These are phyloP conservation scores for Ctena decussata DNA, from an alignment of 2,888 invertebrate genomes.

Conservation along the genomic window DNA sequence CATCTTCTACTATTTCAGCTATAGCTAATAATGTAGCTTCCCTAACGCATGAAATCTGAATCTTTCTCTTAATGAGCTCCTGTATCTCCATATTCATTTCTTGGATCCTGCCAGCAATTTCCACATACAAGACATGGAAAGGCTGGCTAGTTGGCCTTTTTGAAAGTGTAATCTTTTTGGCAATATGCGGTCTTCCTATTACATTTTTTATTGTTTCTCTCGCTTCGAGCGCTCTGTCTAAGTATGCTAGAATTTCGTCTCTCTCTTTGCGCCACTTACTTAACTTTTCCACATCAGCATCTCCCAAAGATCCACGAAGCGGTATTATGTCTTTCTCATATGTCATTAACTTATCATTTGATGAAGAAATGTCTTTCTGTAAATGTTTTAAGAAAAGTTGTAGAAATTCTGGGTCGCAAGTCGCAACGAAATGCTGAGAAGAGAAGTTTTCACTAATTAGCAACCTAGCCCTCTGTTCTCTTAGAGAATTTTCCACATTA, in stretches of 20 bases:
- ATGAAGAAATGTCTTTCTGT: conserved; percentile 71
- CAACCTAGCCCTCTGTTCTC: conserved; percentile 68
- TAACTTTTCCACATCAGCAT: conserved; percentile 48
- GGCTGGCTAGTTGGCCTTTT: conserved; percentile 48
- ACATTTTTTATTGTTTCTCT: conserved; percentile 79
- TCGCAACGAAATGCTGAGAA: conserved; percentile 64
- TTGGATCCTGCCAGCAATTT: conserved; percentile 66
- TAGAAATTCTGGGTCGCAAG: conserved; percentile 70
- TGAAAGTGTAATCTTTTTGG: conserved; percentile 51
- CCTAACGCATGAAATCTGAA: conserved; percentile 79
- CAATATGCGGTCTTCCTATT: conserved; percentile 60
- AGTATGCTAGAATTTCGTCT: conserved; percentile 62
- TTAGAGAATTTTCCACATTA: conserved; percentile 69
- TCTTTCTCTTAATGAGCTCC: conserved; percentile 72
- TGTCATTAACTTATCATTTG: conserved; percentile 66
- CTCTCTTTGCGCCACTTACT: conserved; percentile 59
- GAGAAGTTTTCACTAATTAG: conserved; percentile 67
- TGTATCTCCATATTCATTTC: conserved; percentile 72
- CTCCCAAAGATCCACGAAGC: conserved; percentile 50
- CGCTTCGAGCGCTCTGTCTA: conserved; percentile 66
- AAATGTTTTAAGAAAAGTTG: conserved; percentile 69
- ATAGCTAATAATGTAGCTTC: conserved; percentile 77
- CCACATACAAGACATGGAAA: conserved; percentile 78
- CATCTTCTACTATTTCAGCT: conserved; percentile 62
- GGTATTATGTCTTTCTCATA: conserved; percentile 70